These are phyloP conservation scores for Laterallus jamaicensis DNA, from an alignment of 2,113 vertebrate species.

Conservation along the genomic window DNA sequence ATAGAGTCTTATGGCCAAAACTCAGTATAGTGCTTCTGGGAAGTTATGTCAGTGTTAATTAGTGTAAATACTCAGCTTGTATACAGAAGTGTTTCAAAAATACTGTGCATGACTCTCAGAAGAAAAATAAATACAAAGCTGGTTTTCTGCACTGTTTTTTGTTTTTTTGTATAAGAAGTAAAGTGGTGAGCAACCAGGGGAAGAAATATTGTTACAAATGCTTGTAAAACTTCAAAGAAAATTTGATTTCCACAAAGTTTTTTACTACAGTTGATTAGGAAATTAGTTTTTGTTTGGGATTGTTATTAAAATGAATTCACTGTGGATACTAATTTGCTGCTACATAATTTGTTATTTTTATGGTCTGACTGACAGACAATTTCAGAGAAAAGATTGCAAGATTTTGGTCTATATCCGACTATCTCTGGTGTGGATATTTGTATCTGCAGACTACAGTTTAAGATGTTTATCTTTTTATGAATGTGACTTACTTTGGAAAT, in stretches of 20 bases:
- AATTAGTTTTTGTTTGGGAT: neutral
- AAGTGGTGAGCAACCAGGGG: neutral
- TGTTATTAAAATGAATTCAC: neutral
- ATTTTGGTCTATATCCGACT: neutral
- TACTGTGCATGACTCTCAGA: neutral
- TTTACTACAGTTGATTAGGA: neutral
- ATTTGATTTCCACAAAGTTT: neutral
- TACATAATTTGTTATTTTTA: neutral
- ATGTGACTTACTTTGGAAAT: constrained; percentile 23
- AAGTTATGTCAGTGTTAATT: neutral
- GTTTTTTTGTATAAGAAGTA: neutral
- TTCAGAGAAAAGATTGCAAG: neutral
- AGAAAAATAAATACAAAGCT: neutral
- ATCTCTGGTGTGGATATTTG: neutral
- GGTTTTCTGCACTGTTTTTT: neutral
- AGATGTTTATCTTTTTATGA: neutral
- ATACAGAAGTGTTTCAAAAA: neutral
- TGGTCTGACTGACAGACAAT: neutral
- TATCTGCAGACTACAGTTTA: neutral
- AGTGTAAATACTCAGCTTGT: neutral
- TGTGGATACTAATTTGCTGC: neutral
- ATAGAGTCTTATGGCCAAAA: neutral
- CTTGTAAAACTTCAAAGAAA: neutral
- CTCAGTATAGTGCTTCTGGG: neutral
- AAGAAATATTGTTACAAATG: neutral